These are phyloP conservation scores for Empis stercorea DNA, from an alignment of 2,888 invertebrate species.

Conservation along the genomic window DNA sequence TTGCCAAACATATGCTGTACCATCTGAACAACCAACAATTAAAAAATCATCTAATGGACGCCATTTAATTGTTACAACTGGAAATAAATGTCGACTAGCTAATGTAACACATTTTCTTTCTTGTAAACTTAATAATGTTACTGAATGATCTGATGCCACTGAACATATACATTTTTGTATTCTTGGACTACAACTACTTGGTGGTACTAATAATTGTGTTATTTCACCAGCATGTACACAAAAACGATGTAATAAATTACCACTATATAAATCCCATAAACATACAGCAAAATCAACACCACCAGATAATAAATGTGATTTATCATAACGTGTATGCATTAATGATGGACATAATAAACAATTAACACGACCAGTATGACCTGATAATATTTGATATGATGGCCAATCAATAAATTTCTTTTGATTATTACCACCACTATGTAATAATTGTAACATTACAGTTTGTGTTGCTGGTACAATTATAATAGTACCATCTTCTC, in stretches of 20 bases:
- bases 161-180: constrained; percentile 92
- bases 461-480: constrained; percentile 94
- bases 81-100: constrained; percentile 79
- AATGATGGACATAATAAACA: constrained; percentile 91
- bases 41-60: constrained; percentile 95
- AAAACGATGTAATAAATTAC: constrained; percentile 81
- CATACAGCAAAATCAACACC: constrained; percentile 95
- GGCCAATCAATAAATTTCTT: constrained; percentile 60
- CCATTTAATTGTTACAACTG: constrained; percentile 92
- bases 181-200: constrained; percentile 76
- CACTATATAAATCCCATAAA: constrained; percentile 88
- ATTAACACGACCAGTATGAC: constrained; percentile 89
- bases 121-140: constrained; percentile 71
- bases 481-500: constrained; percentile 91
- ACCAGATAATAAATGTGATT: constrained; percentile 81
- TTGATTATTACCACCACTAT: constrained; percentile 39
- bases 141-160: constrained; percentile 95
- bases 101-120: constrained; percentile 92
- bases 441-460: constrained; percentile 81
- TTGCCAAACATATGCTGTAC: constrained; percentile 98
- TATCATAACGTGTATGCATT: constrained; percentile 74
- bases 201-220: constrained; percentile 86
- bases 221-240: constrained; percentile 98
- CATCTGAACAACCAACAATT: constrained; percentile 93
- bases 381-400: constrained; percentile 71